Percentiles rank a stretch among this genome's conserved stretches.
Evolutionary conservation across 1,140 invertebrate genomes (phyloP).

Genomic region (Archegozetes longisetosus): DNA sequence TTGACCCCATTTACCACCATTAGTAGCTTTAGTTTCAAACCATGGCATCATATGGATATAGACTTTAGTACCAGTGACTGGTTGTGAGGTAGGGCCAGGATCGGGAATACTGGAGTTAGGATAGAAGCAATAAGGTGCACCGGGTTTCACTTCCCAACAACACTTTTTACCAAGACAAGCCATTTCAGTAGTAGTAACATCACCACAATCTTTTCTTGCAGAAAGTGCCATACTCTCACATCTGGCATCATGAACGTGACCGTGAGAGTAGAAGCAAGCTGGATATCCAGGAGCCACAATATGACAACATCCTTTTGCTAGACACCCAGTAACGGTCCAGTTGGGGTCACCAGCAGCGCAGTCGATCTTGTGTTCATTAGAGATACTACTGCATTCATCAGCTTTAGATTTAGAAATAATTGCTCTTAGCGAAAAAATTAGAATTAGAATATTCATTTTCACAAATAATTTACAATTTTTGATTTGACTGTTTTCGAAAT

Average conservation of each 20-base stretch:
- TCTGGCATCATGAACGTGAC: not conserved
- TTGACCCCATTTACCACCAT: not conserved
- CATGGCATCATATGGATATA: not conserved
- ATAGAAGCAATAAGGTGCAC: not conserved
- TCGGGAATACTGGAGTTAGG: not conserved
- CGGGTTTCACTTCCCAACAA: not conserved
- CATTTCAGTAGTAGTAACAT: not conserved
- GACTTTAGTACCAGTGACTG: not conserved
- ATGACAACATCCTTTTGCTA: not conserved
- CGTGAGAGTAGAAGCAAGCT: not conserved
- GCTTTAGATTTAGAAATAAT: too few relatives aligned
- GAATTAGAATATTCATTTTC: too few relatives aligned
- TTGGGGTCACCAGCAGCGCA: not conserved
- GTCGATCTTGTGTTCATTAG: not conserved
- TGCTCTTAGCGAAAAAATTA: too few relatives aligned
- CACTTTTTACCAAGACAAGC: not conserved
- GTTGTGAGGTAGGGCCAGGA: not conserved
- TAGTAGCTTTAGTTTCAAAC: not conserved
- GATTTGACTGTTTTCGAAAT: too few relatives aligned
- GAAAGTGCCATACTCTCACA: not conserved
- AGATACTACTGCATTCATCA: not conserved
- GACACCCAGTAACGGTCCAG: not conserved
- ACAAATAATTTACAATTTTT: too few relatives aligned
- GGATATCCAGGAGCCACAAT: not conserved
- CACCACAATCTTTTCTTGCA: not conserved